Evolutionary conservation across 2,113 vertebrate genomes (phyloP).

Genomic region (Marmota flaviventris): DNA sequence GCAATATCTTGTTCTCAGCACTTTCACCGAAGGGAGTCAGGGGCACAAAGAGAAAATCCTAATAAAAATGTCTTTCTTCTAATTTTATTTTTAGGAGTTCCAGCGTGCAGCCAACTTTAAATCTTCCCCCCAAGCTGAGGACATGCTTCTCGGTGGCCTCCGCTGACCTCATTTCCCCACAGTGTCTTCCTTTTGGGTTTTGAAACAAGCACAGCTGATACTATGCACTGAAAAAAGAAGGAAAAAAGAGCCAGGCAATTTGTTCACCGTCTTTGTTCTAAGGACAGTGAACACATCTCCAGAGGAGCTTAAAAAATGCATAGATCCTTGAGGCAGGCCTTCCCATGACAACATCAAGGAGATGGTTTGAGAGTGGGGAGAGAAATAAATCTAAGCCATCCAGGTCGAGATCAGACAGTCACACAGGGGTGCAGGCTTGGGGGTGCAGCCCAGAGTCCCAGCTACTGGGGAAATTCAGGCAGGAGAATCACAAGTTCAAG

Average conservation of each 20-base stretch:
- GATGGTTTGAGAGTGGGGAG: background rate
- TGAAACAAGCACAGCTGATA: background rate
- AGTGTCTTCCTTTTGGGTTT: background rate
- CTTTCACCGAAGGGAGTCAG: background rate
- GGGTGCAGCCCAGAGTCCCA: too few species aligned
- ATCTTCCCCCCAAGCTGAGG: background rate
- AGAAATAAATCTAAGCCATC: background rate
- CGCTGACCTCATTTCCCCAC: background rate
- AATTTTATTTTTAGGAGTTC: background rate
- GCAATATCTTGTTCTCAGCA: background rate
- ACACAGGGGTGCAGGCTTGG: too few species aligned
- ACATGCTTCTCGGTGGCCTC: background rate
- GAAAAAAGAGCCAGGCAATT: background rate
- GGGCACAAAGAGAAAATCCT: background rate
- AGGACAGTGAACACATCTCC: background rate
- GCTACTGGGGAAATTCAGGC: too few species aligned
- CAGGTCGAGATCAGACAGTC: background rate
- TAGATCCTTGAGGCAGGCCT: too few species aligned
- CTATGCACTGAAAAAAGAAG: background rate
- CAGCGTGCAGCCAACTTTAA: background rate
- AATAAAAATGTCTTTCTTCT: background rate
- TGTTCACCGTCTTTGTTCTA: background rate
- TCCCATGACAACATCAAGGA: background rate
- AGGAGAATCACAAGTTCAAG: too few species aligned
- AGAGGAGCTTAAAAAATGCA: too few species aligned